Evolutionary conservation across 2,113 vertebrate species (phyloP).

Genomic region (Astatoreochromis straeleni): DNA sequence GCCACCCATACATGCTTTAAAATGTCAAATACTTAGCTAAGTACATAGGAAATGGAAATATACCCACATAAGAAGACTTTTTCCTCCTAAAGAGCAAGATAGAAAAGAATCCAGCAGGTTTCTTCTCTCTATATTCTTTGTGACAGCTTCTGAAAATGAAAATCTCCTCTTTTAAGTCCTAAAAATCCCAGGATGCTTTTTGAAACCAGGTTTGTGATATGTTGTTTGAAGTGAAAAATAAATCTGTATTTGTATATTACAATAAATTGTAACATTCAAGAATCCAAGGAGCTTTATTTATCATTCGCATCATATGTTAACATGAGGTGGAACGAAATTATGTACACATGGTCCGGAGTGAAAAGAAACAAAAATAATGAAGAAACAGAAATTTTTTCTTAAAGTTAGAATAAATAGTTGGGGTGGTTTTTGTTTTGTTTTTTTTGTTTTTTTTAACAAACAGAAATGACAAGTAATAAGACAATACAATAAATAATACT

Average conservation of each 20-base stretch:
- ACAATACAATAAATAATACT: background rate
- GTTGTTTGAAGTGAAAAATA: background rate
- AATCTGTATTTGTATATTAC: background rate
- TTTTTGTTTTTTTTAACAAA: background rate
- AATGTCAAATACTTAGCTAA: background rate
- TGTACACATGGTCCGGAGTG: background rate
- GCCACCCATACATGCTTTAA: conserved; percentile 87
- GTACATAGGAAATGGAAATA: background rate
- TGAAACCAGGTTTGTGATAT: background rate
- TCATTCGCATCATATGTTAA: background rate
- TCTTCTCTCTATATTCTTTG: background rate
- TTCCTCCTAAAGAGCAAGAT: background rate
- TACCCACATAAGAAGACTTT: background rate
- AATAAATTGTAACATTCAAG: background rate
- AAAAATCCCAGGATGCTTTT: background rate
- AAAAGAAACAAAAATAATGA: background rate
- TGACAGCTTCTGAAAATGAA: background rate
- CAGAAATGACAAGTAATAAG: background rate
- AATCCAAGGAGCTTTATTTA: background rate
- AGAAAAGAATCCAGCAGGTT: background rate
- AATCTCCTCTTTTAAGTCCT: background rate
- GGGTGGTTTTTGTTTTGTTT: rapidly evolving
- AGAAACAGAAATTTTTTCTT: background rate
- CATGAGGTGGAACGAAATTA: background rate
- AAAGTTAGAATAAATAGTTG: background rate